Conservation (phyloP, 2,797 vertebrate genomes). For the Tolypeutes matacus region DNA sequence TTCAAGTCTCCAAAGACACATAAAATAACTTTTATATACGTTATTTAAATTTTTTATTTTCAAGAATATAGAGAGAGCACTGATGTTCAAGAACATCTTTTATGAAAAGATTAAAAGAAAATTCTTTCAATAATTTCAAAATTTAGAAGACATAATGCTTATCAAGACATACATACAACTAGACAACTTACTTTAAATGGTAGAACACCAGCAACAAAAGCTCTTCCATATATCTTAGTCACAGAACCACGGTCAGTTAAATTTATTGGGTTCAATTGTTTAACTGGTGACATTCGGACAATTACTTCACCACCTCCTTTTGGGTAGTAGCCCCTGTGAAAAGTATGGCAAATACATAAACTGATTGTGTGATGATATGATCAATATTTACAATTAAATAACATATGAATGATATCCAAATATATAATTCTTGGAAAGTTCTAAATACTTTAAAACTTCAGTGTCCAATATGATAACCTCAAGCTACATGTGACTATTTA, state of each 20-base stretch:
- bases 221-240: constrained; percentile 96
- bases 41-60: neutral
- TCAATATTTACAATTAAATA: neutral
- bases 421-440: neutral
- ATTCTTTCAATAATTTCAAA: constrained; percentile 36
- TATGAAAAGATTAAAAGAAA: constrained; percentile 55
- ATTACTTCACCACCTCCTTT: constrained; percentile 96
- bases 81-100: constrained; percentile 2
- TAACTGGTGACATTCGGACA: constrained; percentile 93
- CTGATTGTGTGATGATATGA: neutral
- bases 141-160: neutral
- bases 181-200: constrained; percentile 93
- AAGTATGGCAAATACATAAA: constrained; percentile 60
- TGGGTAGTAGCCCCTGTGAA: constrained; percentile 96
- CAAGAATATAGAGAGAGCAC: neutral
- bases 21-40: neutral
- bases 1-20: constrained; percentile 66
- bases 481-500: neutral
- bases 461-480: neutral
- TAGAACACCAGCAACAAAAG: constrained; percentile 96
- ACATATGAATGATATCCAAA: neutral
- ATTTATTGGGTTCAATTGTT: constrained; percentile 92
- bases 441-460: neutral
- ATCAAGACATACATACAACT: neutral
- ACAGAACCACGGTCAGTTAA: constrained; percentile 95